These are phyloP conservation scores for Motacilla alba DNA, from an alignment of 2,113 vertebrate species.

Conservation along the genomic window DNA sequence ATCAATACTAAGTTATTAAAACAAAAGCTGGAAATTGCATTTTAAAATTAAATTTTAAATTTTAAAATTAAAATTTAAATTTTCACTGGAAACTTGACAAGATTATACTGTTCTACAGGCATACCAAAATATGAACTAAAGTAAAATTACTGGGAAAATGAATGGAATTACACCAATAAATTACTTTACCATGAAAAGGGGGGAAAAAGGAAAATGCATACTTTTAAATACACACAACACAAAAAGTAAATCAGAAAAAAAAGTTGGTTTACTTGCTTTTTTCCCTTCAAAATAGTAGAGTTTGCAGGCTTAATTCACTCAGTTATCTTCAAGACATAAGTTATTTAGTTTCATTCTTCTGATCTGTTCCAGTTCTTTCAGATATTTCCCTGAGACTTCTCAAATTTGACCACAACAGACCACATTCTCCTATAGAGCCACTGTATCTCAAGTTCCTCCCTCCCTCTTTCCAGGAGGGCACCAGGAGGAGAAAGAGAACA, in stretches of 20 bases:
- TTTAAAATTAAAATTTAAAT: neutral
- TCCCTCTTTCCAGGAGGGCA: neutral
- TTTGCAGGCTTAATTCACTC: constrained; percentile 17
- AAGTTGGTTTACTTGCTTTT: constrained; percentile 6
- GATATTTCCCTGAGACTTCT: neutral
- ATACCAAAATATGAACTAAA: neutral
- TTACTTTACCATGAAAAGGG: neutral
- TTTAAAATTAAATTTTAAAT: neutral
- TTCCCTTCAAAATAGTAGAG: neutral
- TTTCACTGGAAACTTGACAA: neutral
- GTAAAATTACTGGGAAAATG: neutral
- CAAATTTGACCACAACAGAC: neutral
- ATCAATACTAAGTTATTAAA: neutral
- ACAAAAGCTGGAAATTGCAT: neutral
- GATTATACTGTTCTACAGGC: neutral
- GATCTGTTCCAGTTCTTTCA: neutral
- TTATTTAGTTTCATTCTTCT: constrained; percentile 17
- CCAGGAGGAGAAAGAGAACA: neutral
- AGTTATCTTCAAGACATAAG: neutral
- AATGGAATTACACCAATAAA: neutral
- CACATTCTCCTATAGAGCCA: neutral
- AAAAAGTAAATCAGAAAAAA: neutral
- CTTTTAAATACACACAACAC: neutral
- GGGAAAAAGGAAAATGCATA: neutral
- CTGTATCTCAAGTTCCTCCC: neutral